Evolutionary conservation across 2,888 invertebrate genomes (phyloP).

Genomic region (Cancer borealis): DNA sequence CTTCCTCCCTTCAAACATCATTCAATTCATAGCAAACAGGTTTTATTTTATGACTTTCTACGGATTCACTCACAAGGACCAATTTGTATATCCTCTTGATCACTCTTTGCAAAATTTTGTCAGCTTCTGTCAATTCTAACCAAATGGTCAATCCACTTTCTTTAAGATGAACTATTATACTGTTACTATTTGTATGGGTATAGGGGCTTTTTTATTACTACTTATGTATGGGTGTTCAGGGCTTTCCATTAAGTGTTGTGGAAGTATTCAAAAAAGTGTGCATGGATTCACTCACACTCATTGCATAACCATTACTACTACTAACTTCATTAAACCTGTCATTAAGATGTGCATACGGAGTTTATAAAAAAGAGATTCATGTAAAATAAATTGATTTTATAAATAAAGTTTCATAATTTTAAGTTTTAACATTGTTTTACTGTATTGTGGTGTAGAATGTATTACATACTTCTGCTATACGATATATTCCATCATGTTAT

Average conservation of each 20-base stretch:
- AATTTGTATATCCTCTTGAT: background rate
- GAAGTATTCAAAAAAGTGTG: background rate
- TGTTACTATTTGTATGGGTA: constrained; percentile 3
- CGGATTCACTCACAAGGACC: background rate
- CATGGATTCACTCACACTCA: constrained; percentile 17
- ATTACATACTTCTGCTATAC: no score
- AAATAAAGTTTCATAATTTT: constrained; percentile 45
- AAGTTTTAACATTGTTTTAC: background rate
- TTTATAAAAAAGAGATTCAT: constrained; percentile 5
- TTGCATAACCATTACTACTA: background rate
- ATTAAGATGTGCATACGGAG: background rate
- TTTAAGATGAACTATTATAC: background rate
- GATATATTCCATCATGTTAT: no score
- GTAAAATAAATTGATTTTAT: constrained; percentile 25
- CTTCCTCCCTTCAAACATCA: background rate
- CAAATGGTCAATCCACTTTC: background rate
- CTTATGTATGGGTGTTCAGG: constrained; percentile 40
- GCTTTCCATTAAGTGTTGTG: background rate
- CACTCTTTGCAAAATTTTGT: background rate
- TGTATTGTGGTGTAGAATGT: background rate
- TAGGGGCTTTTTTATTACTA: constrained; percentile 29
- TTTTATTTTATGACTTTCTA: background rate
- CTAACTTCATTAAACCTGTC: constrained; percentile 28
- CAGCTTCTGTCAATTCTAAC: background rate
- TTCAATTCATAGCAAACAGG: background rate